These are phyloP conservation scores for Eupithecia abbreviata DNA, from an alignment of 2,888 invertebrate species.

Conservation along the genomic window DNA sequence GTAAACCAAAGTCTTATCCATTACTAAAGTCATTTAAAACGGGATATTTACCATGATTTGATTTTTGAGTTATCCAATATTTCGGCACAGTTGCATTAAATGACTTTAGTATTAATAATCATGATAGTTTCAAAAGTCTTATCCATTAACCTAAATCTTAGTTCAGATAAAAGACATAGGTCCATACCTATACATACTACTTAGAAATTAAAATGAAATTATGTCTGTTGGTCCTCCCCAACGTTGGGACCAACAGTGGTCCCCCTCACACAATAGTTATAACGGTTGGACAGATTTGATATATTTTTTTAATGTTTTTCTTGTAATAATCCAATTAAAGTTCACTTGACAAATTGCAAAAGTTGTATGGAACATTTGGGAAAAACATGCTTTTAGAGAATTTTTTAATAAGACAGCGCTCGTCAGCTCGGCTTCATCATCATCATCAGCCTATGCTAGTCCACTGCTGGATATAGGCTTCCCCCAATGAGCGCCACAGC, in stretches of 20 bases:
- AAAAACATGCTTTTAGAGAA: background rate
- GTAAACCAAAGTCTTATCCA: background rate
- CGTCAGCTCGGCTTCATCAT: background rate
- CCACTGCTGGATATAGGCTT: no score
- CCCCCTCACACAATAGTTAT: background rate
- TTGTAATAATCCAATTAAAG: background rate
- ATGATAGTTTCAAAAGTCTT: no score
- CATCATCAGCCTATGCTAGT: no score
- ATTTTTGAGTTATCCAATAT: no score
- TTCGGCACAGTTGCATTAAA: no score
- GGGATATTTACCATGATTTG: no score
- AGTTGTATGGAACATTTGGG: background rate
- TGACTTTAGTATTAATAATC: no score
- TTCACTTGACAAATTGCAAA: background rate
- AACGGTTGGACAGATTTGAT: background rate
- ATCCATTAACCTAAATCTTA: background rate
- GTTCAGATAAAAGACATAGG: background rate
- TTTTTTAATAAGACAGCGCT: background rate
- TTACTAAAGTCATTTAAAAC: background rate
- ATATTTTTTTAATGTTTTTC: background rate
- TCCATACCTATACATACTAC: background rate
- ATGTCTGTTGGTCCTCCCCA: background rate
- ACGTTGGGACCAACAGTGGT: no score
- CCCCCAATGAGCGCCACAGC: no score
- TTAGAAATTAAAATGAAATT: background rate